A percentile compares a stretch with the other conserved stretches of the same genome.
phyloP scores from a whole-genome alignment of 1,140 invertebrate genomes.

The Diachasma alloeum region DNA sequence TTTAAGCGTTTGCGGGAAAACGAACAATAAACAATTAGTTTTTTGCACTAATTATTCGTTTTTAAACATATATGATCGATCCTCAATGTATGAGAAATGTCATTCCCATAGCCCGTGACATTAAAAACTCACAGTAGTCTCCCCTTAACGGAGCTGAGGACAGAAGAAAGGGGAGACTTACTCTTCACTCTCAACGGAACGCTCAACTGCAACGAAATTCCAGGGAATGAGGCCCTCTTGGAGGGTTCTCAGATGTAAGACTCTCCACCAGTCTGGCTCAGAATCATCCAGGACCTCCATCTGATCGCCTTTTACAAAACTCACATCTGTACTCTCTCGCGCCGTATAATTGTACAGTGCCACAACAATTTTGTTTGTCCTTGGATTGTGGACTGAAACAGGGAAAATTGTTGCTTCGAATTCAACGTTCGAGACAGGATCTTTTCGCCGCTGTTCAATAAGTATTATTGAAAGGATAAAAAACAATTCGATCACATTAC shows the following conservation, averaged over 20 bases:
- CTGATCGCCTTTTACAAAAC: constrained; percentile 90
- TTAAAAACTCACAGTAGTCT: no score
- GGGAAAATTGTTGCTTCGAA: constrained; percentile 2
- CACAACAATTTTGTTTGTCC: constrained; percentile 76
- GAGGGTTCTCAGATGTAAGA: constrained; percentile 83
- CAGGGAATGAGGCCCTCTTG: constrained; percentile 90
- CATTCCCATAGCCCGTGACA: no score
- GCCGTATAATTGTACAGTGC: constrained; percentile 92
- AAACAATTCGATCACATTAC: no score
- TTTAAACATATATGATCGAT: no score
- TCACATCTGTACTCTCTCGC: constrained; percentile 88
- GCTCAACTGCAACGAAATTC: constrained; percentile 93
- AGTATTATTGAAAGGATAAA: no score
- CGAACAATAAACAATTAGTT: no score
- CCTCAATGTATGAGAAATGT: no score
- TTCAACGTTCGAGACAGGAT: no score
- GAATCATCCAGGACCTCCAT: constrained; percentile 90
- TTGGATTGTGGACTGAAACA: constrained; percentile 57
- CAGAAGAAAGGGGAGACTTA: constrained; percentile 67
- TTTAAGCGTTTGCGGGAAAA: no score
- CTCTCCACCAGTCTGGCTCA: constrained; percentile 94
- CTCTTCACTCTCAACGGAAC: constrained; percentile 96
- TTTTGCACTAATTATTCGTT: no score
- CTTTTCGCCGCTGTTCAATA: no score
- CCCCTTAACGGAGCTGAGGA: not conserved